These are phyloP conservation scores for Tachycineta bicolor DNA, from an alignment of 2,113 vertebrate species.

Conservation along the genomic window DNA sequence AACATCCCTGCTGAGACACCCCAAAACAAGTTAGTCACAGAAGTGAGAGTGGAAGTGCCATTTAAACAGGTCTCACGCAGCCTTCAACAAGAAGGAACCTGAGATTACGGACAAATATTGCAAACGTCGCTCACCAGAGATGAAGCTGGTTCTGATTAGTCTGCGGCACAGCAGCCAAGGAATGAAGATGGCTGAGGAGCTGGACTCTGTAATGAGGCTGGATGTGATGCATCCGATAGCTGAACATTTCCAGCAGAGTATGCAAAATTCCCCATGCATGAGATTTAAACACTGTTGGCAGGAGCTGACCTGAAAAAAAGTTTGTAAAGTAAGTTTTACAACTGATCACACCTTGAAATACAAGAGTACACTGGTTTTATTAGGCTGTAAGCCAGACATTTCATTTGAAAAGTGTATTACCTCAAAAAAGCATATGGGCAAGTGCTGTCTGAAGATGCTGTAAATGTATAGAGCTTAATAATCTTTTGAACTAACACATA, in stretches of 20 bases:
- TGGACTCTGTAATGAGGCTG: constrained; percentile 97
- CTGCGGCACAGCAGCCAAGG: constrained; percentile 92
- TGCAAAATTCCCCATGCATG: constrained; percentile 98
- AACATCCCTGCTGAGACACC: neutral
- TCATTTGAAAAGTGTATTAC: neutral
- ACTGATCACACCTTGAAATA: neutral
- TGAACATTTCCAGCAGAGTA: constrained; percentile 97
- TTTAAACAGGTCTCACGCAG: neutral
- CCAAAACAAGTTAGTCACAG: neutral
- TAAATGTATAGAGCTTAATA: neutral
- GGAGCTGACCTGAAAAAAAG: constrained; percentile 85
- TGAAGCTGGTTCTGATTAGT: constrained; percentile 99
- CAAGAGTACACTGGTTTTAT: neutral
- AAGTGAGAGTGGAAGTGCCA: neutral
- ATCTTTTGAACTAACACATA: neutral
- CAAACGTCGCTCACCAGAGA: constrained; percentile 84
- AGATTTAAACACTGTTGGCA: constrained; percentile 97
- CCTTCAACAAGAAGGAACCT: neutral
- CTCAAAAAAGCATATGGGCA: neutral
- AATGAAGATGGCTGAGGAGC: constrained; percentile 95
- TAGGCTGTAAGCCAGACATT: neutral
- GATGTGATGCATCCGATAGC: constrained; percentile 99
- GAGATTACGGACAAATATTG: neutral
- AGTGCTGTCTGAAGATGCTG: neutral
- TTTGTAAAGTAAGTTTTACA: neutral